Percentiles rank a stretch among this genome's conserved stretches.
Conservation (phyloP, 2,113 vertebrate genomes). For the Sylvilagus bachmani region DNA sequence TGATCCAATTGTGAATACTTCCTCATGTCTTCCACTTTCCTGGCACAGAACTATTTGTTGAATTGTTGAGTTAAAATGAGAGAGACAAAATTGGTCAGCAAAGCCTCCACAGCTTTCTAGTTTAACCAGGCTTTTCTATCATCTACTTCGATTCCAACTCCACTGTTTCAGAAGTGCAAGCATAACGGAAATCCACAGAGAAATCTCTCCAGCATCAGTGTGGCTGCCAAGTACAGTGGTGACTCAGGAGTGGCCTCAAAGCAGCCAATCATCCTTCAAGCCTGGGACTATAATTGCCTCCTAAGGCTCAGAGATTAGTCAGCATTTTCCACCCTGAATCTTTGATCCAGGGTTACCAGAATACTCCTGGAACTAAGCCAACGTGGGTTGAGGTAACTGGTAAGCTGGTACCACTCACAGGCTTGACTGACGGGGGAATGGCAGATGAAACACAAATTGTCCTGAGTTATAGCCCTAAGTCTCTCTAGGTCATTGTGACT, state of each 20-base stretch:
- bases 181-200: constrained; percentile 17
- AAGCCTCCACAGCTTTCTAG: constrained; percentile 66
- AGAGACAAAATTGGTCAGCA: constrained; percentile 60
- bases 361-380: background rate
- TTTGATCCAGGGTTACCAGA: background rate
- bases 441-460: background rate
- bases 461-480: background rate
- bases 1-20: constrained; percentile 18
- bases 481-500: background rate
- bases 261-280: background rate
- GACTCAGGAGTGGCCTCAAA: constrained; percentile 32
- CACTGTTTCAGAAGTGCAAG: background rate
- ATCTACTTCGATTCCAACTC: constrained; percentile 53
- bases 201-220: background rate
- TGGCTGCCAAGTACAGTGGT: constrained; percentile 19
- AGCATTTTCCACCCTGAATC: background rate
- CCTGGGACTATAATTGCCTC: background rate
- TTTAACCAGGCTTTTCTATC: constrained; percentile 54
- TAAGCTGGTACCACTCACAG: background rate
- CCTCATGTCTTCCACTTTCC: background rate
- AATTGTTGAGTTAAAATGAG: constrained; percentile 49
- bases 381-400: too few species aligned
- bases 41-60: constrained; percentile 66
- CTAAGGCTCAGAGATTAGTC: background rate
- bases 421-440: background rate